These are phyloP conservation scores for Notechis scutatus DNA, from an alignment of 2,113 vertebrate species.

Conservation along the genomic window DNA sequence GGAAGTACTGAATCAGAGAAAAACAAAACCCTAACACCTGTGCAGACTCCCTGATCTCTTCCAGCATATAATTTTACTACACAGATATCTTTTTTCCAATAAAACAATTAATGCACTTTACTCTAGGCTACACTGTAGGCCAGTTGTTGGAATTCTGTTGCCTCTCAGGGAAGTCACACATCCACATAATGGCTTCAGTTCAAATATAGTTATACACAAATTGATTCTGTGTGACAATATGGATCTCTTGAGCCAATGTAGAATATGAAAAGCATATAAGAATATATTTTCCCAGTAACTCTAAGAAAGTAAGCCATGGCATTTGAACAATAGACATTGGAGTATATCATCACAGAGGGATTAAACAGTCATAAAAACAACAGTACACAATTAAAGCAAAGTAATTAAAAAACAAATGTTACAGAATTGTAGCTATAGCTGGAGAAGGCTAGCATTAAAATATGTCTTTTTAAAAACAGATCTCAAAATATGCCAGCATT, in stretches of 20 bases:
- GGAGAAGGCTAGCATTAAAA: background rate
- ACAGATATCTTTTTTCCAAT: constrained; percentile 22
- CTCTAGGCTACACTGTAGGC: background rate
- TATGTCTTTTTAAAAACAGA: background rate
- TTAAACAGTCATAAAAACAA: background rate
- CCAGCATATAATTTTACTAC: constrained; percentile 10
- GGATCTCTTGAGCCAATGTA: background rate
- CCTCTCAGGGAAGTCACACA: background rate
- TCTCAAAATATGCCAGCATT: background rate
- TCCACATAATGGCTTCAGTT: background rate
- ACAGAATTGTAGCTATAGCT: background rate
- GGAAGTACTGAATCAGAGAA: constrained; percentile 27
- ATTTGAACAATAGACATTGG: background rate
- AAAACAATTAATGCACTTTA: background rate
- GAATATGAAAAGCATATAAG: background rate
- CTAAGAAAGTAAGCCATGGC: background rate
- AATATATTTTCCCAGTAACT: background rate
- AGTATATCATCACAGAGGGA: background rate
- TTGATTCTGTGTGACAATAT: background rate
- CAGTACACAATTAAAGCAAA: background rate
- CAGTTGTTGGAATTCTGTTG: background rate
- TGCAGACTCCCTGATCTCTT: constrained; percentile 21
- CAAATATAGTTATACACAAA: background rate
- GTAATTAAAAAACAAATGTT: background rate
- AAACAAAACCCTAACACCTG: constrained; percentile 1